Conservation (phyloP, 2,797 vertebrate genomes). For the Karalla daura region DNA sequence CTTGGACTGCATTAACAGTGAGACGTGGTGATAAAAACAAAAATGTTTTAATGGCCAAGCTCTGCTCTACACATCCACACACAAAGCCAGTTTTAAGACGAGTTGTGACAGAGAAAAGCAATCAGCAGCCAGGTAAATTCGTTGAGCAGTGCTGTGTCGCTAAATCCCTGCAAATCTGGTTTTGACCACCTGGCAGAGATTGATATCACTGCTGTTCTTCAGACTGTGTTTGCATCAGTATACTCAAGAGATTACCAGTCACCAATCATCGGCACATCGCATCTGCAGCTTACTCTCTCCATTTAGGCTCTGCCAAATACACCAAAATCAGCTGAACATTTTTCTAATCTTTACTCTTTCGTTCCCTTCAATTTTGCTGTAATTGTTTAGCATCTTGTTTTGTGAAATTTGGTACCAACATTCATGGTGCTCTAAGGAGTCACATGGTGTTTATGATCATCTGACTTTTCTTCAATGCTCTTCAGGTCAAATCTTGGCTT, state of each 20-base stretch:
- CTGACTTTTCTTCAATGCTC: too few relatives aligned
- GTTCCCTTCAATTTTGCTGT: too few relatives aligned
- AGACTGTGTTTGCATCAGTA: constrained; percentile 35
- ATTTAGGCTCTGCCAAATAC: constrained; percentile 9
- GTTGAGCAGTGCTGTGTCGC: constrained; percentile 19
- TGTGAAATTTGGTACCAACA: neutral
- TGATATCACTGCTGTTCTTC: constrained; percentile 36
- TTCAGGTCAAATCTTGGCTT: neutral
- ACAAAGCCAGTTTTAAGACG: constrained; percentile 3
- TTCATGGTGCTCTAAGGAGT: neutral
- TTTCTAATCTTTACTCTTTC: constrained; percentile 3
- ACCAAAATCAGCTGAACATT: constrained; percentile 15
- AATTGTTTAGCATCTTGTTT: neutral
- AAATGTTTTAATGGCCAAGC: constrained; percentile 2
- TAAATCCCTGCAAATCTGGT: constrained; percentile 56
- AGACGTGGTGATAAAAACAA: constrained; percentile 6
- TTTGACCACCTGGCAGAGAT: constrained; percentile 52
- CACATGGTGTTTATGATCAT: too few relatives aligned
- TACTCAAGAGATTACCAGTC: constrained; percentile 40
- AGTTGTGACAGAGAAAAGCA: constrained; percentile 13
- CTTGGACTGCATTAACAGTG: constrained; percentile 22
- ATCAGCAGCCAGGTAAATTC: neutral
- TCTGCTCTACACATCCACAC: neutral
- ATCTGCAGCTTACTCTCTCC: constrained; percentile 43
- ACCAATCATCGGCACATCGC: constrained; percentile 39